Conservation (phyloP, 2,888 invertebrate species). For the Phaedon cochleariae region DNA sequence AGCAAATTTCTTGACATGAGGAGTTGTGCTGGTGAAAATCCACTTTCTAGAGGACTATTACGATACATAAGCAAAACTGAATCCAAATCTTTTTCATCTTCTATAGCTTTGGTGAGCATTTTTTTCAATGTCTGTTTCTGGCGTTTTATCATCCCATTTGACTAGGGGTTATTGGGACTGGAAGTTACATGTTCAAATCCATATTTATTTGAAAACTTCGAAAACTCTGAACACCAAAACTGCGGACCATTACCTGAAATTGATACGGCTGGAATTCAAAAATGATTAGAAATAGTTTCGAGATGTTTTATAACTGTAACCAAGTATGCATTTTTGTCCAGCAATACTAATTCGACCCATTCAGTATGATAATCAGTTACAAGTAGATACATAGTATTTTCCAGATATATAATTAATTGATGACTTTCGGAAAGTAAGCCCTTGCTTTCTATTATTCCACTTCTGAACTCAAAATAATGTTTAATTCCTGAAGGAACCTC, state of each 20-base stretch:
- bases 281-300: conserved; percentile 11
- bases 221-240: neutral
- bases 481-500: conserved; percentile 26
- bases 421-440: conserved; percentile 34
- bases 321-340: conserved; percentile 11
- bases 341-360: conserved; percentile 18
- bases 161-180: conserved; percentile 3
- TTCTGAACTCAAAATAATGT: conserved; percentile 34
- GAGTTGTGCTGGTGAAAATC: conserved; percentile 13
- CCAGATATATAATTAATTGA: conserved; percentile 22
- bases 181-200: conserved; percentile 2
- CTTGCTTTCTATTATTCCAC: conserved; percentile 22
- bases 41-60: conserved; percentile 9
- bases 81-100: conserved; percentile 6
- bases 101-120: neutral
- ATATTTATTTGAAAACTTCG: neutral
- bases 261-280: conserved; percentile 16
- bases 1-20: conserved; percentile 12
- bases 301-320: conserved; percentile 11
- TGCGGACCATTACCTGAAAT: conserved; percentile 10
- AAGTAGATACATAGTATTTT: neutral
- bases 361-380: conserved; percentile 20
- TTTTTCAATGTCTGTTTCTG: conserved; percentile 5
- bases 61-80: conserved; percentile 3
- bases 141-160: conserved; percentile 7